Evolutionary conservation across 2,113 vertebrate genomes (phyloP).

Genomic region (Cinclus cinclus): DNA sequence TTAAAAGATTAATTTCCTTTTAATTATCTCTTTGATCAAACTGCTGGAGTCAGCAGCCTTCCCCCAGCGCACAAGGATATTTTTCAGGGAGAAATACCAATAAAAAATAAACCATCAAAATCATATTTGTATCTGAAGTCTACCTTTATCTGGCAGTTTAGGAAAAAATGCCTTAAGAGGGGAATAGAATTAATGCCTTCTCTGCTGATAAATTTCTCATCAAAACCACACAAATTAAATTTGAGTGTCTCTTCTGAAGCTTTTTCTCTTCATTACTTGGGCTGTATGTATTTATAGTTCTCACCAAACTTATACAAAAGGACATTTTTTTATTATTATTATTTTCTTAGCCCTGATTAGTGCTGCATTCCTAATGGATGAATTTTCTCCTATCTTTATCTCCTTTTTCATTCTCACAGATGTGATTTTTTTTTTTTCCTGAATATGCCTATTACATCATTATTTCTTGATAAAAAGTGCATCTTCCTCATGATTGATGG

Average conservation of each 20-base stretch:
- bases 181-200: neutral
- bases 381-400: neutral
- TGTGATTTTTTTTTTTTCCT: neutral
- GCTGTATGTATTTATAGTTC: neutral
- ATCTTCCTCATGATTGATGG: neutral
- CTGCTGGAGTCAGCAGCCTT: neutral
- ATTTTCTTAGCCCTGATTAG: neutral
- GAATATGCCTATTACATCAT: neutral
- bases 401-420: neutral
- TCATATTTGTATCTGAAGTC: neutral
- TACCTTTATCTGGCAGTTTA: neutral
- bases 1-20: neutral
- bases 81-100: neutral
- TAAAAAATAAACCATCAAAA: neutral
- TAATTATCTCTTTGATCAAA: neutral
- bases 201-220: conserved; percentile 13
- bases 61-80: neutral
- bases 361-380: neutral
- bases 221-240: conserved; percentile 29
- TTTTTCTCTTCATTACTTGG: neutral
- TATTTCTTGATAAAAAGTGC: neutral
- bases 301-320: neutral
- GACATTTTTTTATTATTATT: neutral
- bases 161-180: neutral
- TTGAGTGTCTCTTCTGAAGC: neutral